Evolutionary conservation across 1,140 invertebrate species (phyloP).

Genomic region (Pararge aegeria): DNA sequence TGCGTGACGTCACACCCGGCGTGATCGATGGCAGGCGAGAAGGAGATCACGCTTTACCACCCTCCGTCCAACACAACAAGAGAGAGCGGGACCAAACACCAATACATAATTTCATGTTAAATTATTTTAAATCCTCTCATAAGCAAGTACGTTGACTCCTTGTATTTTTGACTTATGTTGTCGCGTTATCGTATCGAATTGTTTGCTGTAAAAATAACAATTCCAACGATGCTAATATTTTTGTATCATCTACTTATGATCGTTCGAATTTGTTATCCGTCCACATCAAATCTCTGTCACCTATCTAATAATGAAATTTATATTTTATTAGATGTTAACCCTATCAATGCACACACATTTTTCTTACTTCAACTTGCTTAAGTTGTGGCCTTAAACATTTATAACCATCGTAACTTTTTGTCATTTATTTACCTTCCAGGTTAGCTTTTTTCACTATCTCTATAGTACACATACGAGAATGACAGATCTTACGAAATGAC

Average conservation of each 20-base stretch:
- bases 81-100: constrained; percentile 43
- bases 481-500: not conserved
- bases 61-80: constrained; percentile 31
- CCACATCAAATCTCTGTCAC: too few relatives aligned
- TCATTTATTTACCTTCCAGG: too few relatives aligned
- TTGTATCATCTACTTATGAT: not conserved
- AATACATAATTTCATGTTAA: constrained; percentile 74
- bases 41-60: constrained; percentile 48
- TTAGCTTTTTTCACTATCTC: not conserved
- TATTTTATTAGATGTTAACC: too few relatives aligned
- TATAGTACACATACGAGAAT: not conserved
- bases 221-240: not conserved
- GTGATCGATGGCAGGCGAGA: constrained; percentile 71
- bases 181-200: not conserved
- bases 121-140: constrained; percentile 75
- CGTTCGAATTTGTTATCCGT: not conserved
- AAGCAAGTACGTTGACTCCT: constrained; percentile 75
- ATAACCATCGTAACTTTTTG: too few relatives aligned
- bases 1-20: constrained; percentile 77
- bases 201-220: not conserved
- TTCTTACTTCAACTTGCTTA: too few relatives aligned
- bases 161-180: constrained; percentile 44
- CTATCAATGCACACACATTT: too few relatives aligned
- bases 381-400: too few relatives aligned
- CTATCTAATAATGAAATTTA: too few relatives aligned